Base-by-base conservation (phyloP, 2,888 invertebrate species). In the Odontocolon sp. region DNA sequence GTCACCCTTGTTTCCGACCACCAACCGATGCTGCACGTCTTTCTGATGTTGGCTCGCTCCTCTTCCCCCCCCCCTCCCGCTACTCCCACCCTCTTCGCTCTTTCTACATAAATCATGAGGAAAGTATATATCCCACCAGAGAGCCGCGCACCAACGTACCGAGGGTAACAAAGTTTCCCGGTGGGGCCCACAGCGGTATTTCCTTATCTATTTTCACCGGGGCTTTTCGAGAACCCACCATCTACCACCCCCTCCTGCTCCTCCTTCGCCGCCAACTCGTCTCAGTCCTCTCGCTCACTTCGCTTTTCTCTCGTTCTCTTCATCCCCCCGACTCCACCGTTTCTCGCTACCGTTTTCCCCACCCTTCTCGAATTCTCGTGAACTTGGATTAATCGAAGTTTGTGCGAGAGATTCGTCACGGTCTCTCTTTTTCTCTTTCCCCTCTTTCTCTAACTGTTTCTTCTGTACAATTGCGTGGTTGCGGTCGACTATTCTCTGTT, bases 151-250 rank as follows among this genome's bases (percentile, higher is more conserved):
- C n/a, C 50, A 42, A 50, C 66, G 70, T 61, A 67, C 57, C 42
- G n/a, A 38, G 70, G 42, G 72, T 77, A 77, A 77, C 77, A 77
- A 77, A 77, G 77, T 77, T 77, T 77, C 72, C 71, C 72, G 77
- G 63, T 50, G 57, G 70, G 70, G 63, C 77, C 63, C 77, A 47
- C 72, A 77, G 57, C 68, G 77, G 68, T 77, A 77, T 77, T 77
- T 77, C 77, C 77, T 77, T 77, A 77, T 77, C 77, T 77, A 77
- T 77, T 77, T 77, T 77, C 77, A 63, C 77, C 68, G 77, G 77
- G 64, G 77, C 77, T 77, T 72, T 68, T 40, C 72, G 54, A 56
- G 63, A 52, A 28, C 40, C 40, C 59, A 54, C 66, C 52, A 6
- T 72, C 38, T 21, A 57, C 50, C 42, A 63, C 71, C 50, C 56